A percentile compares a stretch with the other conserved stretches of the same genome.
Conservation (phyloP, 2,888 invertebrate genomes). For the Ormyrus pomaceus region DNA sequence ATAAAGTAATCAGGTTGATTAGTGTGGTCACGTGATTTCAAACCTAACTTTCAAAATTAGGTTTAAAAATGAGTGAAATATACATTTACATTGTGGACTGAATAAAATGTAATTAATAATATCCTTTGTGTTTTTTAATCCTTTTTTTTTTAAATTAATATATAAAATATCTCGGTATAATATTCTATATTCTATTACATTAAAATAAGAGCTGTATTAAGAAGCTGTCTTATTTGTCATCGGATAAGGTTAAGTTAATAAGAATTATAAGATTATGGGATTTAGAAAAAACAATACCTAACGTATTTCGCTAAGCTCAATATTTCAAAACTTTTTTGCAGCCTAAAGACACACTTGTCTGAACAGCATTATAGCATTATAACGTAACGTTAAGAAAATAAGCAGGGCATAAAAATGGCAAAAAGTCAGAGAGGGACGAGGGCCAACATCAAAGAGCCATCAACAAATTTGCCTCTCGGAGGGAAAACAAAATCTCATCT, state of each 20-base stretch:
- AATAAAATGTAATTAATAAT: background rate
- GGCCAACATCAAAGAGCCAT: background rate
- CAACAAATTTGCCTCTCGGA: background rate
- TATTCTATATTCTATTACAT: too few relatives aligned
- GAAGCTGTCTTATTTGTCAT: too few relatives aligned
- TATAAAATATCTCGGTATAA: too few relatives aligned
- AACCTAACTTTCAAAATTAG: background rate
- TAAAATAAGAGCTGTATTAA: too few relatives aligned
- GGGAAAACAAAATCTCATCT: constrained; percentile 13
- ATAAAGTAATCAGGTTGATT: too few relatives aligned
- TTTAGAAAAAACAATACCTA: too few relatives aligned
- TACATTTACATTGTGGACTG: too few relatives aligned
- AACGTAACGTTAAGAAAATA: background rate
- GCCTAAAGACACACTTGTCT: too few relatives aligned
- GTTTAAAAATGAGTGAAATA: background rate
- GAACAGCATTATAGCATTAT: background rate
- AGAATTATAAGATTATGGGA: too few relatives aligned
- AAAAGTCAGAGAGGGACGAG: background rate
- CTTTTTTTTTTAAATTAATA: background rate
- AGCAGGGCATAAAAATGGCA: background rate
- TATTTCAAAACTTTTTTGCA: too few relatives aligned
- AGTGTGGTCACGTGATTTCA: background rate
- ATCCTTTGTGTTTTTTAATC: background rate
- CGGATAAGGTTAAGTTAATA: too few relatives aligned
- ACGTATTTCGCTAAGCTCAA: too few relatives aligned